Percentiles rank a stretch among this genome's conserved stretches.
phyloP scores from a whole-genome alignment of 2,888 invertebrate genomes.

The Idaea straminata region DNA sequence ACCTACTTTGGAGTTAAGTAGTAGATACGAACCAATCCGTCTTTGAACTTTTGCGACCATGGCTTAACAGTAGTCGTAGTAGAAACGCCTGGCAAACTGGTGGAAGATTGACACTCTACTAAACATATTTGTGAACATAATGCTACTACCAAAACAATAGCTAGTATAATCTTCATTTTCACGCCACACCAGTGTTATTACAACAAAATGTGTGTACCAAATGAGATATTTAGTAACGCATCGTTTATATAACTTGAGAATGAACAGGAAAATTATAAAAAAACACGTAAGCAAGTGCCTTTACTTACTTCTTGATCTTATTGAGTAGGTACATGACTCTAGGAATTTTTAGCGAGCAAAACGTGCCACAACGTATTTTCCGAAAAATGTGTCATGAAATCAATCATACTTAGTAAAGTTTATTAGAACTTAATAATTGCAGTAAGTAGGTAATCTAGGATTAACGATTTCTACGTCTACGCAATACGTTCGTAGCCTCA shows the following conservation, averaged over 20 bases:
- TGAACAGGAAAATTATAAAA: conserved; percentile 26
- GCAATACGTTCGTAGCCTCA: too few species aligned
- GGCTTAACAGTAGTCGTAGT: conserved; percentile 43
- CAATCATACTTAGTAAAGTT: background rate
- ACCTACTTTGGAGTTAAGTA: conserved; percentile 4
- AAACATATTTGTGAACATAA: conserved; percentile 31
- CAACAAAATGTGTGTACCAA: conserved; percentile 12
- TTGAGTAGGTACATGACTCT: background rate
- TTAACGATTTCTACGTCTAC: too few species aligned
- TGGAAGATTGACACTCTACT: conserved; percentile 22
- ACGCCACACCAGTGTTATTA: conserved; percentile 11
- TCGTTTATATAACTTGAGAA: conserved; percentile 25
- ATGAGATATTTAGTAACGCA: conserved; percentile 9
- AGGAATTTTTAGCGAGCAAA: conserved; percentile 11
- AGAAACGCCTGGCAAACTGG: conserved; percentile 16
- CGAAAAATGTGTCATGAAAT: background rate
- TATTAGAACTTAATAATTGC: background rate
- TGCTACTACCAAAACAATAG: conserved; percentile 28
- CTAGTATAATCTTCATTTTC: conserved; percentile 37
- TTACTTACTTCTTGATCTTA: background rate
- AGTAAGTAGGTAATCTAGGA: background rate
- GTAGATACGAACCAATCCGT: conserved; percentile 45
- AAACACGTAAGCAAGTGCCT: background rate
- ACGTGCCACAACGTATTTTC: background rate
- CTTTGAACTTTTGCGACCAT: conserved; percentile 46